Evolutionary conservation across 2,113 vertebrate genomes (phyloP), one percentile per base, ranked within the genome.

Genomic region (Riparia riparia): DNA sequence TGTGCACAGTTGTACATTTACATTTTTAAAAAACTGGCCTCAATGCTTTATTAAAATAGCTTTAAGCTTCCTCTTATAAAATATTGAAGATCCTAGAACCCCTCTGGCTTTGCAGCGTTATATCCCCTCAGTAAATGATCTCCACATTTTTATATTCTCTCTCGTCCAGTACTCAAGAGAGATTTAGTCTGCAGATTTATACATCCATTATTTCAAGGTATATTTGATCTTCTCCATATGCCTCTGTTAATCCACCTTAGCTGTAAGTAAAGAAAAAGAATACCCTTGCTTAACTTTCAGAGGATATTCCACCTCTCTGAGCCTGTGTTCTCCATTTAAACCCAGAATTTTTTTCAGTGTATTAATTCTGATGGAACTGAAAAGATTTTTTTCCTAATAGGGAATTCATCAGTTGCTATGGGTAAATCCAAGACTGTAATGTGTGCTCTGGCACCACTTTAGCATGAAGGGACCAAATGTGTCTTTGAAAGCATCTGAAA

Each of bases 191-290:
- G 80, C 93, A 92, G 90, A 96, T 92, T 97, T 95, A 96, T 79
- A 86, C 83, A 96, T 81, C 88, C 77, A 92, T 96, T 96, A 96
- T 96, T 97, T 97, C 88, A 93, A 95, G 93, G 88, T 93, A 74
- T 93, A 93, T 96, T 96, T 97, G 96, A 96, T 96, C 90, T 96
- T 95, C 88, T 96, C 95, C 92, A 90, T 94, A 96, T 97, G 82
- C 72, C 82, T 96, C 76, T 92, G 80, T 94, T 96, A 97, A 96
- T 96, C 93, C 80, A 96, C 82, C 86, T 89, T 92, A 96, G 92
- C 80, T 93, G 37, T 92, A 96, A 94, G 93, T 42, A 93, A 91
- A 89, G 90, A 25, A 50, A 85, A 96, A 95, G 90, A 89, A 70
- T 49, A 81, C 53, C 77, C 88, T 95, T 88, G 64, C 86, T 95